These are phyloP conservation scores for Drosophila biarmipes DNA, from an alignment of 1,140 invertebrate genomes.

Conservation along the genomic window DNA sequence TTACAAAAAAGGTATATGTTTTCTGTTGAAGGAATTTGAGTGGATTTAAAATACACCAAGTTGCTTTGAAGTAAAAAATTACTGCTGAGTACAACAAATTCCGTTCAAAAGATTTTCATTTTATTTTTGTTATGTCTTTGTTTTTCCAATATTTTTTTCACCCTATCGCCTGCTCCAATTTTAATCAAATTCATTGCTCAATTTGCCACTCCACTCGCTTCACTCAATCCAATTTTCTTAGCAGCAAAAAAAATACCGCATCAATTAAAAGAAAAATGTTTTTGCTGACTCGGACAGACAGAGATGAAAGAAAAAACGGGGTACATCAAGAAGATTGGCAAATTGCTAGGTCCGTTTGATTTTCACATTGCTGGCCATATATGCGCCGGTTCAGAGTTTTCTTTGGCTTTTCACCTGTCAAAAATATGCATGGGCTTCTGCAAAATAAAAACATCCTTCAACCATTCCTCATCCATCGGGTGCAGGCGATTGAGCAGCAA, in stretches of 20 bases:
- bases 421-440: conserved; percentile 8
- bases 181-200: conserved; percentile 57
- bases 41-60: too few relatives aligned
- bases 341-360: conserved; percentile 24
- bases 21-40: too few relatives aligned
- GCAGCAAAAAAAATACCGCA: conserved; percentile 23
- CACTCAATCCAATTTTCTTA: conserved; percentile 47
- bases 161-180: conserved; percentile 14
- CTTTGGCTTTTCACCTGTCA: conserved; percentile 11
- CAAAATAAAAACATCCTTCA: conserved; percentile 2
- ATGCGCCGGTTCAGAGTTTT: conserved; percentile 1
- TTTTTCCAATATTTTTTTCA: conserved; percentile 3
- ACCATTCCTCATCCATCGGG: conserved; percentile 1
- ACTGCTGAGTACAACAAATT: too few relatives aligned
- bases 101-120: not conserved
- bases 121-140: not conserved
- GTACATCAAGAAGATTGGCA: conserved; percentile 34
- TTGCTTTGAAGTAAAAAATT: too few relatives aligned
- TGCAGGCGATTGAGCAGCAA: conserved; percentile 22
- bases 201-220: conserved; percentile 43
- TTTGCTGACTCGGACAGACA: conserved; percentile 26
- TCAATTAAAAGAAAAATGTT: conserved; percentile 45
- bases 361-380: conserved; percentile 20
- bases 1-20: too few relatives aligned
- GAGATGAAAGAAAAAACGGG: not conserved